Evolutionary conservation across 2,113 vertebrate genomes (phyloP).

Genomic region (Labrus mixtus): DNA sequence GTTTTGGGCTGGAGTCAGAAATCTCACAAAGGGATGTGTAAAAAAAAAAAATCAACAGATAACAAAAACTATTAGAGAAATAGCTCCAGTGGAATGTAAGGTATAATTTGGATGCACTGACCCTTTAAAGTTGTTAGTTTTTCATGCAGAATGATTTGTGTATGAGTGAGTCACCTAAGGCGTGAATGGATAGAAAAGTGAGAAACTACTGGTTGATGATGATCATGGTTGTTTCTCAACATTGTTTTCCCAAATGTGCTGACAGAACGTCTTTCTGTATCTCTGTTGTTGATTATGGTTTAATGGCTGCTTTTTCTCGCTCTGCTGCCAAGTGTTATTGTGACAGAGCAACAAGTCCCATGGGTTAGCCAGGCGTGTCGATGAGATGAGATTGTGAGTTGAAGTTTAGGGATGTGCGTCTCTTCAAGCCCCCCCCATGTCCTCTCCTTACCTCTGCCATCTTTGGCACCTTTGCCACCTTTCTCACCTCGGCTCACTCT

Average conservation of each 20-base stretch:
- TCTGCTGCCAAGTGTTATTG: constrained; percentile 59
- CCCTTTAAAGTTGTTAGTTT: constrained; percentile 53
- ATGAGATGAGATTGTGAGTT: constrained; percentile 64
- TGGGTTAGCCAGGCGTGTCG: constrained; percentile 71
- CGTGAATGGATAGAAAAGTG: constrained; percentile 39
- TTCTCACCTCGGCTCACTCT: constrained; percentile 91
- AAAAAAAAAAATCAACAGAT: neutral
- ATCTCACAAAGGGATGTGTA: constrained; percentile 5
- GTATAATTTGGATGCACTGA: constrained; percentile 18
- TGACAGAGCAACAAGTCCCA: constrained; percentile 56
- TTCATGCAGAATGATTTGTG: constrained; percentile 45
- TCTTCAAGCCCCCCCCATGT: constrained; percentile 43
- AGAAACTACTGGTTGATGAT: constrained; percentile 30
- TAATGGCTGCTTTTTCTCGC: constrained; percentile 40
- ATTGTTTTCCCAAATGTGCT: constrained; percentile 51
- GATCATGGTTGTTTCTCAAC: constrained; percentile 41
- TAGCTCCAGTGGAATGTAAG: neutral
- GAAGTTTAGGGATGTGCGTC: constrained; percentile 55
- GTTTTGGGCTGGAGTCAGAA: neutral
- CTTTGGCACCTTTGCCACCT: constrained; percentile 44
- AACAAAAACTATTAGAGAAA: neutral
- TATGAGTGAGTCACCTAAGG: constrained; percentile 44
- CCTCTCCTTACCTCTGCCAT: constrained; percentile 74
- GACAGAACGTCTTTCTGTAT: constrained; percentile 9
- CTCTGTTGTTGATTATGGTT: constrained; percentile 50